Percentiles rank a stretch among this genome's conserved stretches.
Conservation (phyloP, 2,888 invertebrate genomes). For the Drosophila vallismaia region DNA sequence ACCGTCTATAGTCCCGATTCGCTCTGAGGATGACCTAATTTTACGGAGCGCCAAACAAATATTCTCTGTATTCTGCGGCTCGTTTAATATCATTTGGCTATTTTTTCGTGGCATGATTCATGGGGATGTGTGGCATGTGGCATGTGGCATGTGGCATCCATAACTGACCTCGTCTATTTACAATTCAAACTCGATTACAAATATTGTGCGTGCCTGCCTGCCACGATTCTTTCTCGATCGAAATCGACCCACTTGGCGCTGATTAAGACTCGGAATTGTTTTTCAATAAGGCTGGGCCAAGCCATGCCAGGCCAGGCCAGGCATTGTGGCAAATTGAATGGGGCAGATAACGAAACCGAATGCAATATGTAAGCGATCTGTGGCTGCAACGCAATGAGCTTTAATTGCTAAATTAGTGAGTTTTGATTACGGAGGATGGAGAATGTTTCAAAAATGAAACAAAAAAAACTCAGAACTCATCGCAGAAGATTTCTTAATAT, state of each 20-base stretch:
- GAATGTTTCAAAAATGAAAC: too few species aligned
- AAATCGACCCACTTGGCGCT: slow-evolving; percentile 40
- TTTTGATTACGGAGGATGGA: not conserved
- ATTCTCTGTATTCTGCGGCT: slow-evolving; percentile 21
- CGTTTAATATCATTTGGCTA: slow-evolving; percentile 38
- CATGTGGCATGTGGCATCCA: slow-evolving; percentile 18
- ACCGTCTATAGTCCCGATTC: slow-evolving; percentile 13
- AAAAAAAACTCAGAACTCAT: not conserved
- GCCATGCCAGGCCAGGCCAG: too few species aligned
- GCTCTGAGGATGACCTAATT: slow-evolving; percentile 67
- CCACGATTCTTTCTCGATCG: slow-evolving; percentile 10
- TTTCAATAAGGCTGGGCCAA: too few species aligned
- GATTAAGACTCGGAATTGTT: slow-evolving; percentile 63
- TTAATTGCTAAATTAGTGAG: slow-evolving; percentile 15
- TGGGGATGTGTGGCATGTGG: not conserved
- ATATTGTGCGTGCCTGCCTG: slow-evolving; percentile 46
- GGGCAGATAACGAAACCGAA: slow-evolving; percentile 25
- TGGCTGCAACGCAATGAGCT: not conserved
- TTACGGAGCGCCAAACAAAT: slow-evolving; percentile 21
- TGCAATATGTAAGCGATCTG: slow-evolving; percentile 7
- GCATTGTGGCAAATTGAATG: slow-evolving; percentile 28
- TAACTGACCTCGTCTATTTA: slow-evolving; percentile 65
- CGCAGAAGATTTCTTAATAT: not conserved
- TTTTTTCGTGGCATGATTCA: slow-evolving; percentile 58
- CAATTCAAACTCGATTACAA: slow-evolving; percentile 53